Evolutionary conservation across 2,797 vertebrate genomes (phyloP), one percentile per base, ranked within the genome.

Genomic region (Crenichthys baileyi): DNA sequence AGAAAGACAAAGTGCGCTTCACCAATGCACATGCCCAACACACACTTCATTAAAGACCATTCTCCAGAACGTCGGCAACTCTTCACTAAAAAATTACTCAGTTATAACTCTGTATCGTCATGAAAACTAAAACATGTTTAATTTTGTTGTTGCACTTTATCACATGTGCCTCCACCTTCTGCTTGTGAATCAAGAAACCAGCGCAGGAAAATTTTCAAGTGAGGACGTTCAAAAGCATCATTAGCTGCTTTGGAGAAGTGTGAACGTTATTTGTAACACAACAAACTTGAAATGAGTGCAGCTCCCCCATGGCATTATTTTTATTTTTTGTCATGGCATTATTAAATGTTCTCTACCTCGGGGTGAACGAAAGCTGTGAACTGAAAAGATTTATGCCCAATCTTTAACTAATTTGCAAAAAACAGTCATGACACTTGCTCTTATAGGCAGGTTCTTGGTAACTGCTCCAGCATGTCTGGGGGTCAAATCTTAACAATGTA

Each of bases 1-100:
- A 84, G 39, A 83, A 77, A 82, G 74, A 82, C 31, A 90, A 90
- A 88, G 83, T 77, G 55, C 15, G 61, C 77, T 74, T 78, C 63
- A 78, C 73, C 81, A 63, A 79, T 67, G 75, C 46, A 60, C 36
- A 76, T 16, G 55, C 65, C 72, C 55, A 58, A 79, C 68, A 77
- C 70, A 51, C 72, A 78, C 81, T 76, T 83, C 75, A 88, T 86
- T 83, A 83, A 77, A 90, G 77, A 75, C 60, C 46, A 26, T 61
- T 87, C 76, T 85, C 51, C 20, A 50, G 63, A n/a, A 70, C 75
- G 77, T 75, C 60, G 73, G 20, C n/a, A 44, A 61, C 31, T 73
- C 50, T 82, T 24, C 61, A 73, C 29, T 58, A 31, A 79, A 65
- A 83, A 82, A 50, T 79, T 29, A 15, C 48, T 60, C 61, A 55